Conservation (phyloP, 2,797 vertebrate species). For the Apogon talboti region DNA sequence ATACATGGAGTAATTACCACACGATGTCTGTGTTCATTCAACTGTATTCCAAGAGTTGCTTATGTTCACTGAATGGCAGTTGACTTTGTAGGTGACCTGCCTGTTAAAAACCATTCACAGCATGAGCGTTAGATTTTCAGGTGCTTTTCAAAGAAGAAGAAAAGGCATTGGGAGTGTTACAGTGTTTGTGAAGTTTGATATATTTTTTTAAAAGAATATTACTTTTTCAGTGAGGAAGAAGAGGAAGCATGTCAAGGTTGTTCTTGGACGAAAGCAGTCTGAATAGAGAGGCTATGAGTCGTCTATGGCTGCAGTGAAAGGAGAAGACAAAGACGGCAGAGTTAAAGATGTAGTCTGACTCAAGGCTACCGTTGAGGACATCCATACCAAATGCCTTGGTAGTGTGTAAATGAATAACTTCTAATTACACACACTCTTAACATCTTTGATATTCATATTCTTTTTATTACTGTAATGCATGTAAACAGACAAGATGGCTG, state of each 20-base stretch:
- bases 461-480: constrained; percentile 40
- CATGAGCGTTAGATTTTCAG: neutral
- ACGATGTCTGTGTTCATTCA: constrained; percentile 10
- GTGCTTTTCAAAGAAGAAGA: constrained; percentile 4
- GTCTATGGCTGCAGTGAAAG: constrained; percentile 23
- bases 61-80: neutral
- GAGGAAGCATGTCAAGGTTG: constrained; percentile 18
- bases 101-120: too few relatives aligned
- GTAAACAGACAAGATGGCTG: constrained; percentile 78
- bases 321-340: constrained; percentile 14
- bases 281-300: constrained; percentile 20
- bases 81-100: neutral
- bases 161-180: neutral
- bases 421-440: constrained; percentile 1
- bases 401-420: constrained; percentile 14
- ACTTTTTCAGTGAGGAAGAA: neutral
- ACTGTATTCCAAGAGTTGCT: constrained; percentile 3
- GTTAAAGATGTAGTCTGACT: constrained; percentile 18
- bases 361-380: constrained; percentile 3
- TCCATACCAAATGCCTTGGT: neutral
- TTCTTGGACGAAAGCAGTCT: constrained; percentile 10
- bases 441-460: neutral
- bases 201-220: constrained; percentile 17
- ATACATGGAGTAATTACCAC: neutral
- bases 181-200: constrained; percentile 1